These are phyloP conservation scores for Neofelis nebulosa DNA, from an alignment of 2,113 vertebrate species.

Conservation along the genomic window DNA sequence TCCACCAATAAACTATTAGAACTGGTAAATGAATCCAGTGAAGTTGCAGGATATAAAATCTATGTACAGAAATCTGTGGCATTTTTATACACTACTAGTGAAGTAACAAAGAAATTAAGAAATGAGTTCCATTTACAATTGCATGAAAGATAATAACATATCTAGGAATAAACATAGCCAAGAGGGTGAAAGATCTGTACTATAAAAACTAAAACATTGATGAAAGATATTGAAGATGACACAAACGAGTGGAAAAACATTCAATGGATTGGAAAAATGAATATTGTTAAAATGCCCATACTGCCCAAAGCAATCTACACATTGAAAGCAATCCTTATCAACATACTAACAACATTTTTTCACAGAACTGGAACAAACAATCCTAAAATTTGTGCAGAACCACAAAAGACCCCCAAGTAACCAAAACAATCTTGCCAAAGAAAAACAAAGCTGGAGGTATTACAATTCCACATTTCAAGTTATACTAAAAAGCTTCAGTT, in stretches of 20 bases:
- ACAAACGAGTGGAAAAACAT: neutral
- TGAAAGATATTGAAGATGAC: neutral
- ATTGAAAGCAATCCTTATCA: neutral
- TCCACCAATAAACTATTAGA: neutral
- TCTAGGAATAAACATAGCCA: neutral
- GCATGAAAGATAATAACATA: neutral
- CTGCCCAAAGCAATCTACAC: neutral
- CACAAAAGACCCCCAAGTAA: neutral
- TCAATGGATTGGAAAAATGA: neutral
- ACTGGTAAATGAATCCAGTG: neutral
- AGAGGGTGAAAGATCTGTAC: neutral
- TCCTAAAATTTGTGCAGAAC: neutral
- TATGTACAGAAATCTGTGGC: neutral
- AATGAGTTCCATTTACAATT: neutral
- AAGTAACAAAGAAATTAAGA: neutral
- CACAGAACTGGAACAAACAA: neutral
- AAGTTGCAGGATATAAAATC: neutral
- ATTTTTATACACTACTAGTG: neutral
- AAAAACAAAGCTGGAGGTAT: neutral
- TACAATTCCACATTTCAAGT: neutral
- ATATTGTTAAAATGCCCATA: neutral
- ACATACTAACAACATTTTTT: neutral
- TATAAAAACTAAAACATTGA: neutral
- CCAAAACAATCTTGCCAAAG: neutral
- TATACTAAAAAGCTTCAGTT: neutral